phyloP scores from a whole-genome alignment of 2,888 invertebrate species.

The Argyresthia albistria region DNA sequence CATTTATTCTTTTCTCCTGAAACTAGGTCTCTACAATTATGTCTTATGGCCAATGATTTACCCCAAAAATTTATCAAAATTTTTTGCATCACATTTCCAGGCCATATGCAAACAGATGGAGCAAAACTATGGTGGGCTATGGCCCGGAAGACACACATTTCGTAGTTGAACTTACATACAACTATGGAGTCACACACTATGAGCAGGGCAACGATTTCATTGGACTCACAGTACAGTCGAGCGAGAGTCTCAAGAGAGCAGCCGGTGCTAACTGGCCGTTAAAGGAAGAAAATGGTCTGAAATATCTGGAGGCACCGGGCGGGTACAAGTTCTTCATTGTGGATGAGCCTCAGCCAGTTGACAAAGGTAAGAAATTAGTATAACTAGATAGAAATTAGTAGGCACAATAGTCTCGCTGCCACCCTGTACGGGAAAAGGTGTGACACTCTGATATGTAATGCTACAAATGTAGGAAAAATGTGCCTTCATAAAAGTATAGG shows the following conservation, averaged over 20 bases:
- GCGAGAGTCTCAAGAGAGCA: constrained; percentile 82
- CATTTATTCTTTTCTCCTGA: too few species aligned
- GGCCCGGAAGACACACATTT: constrained; percentile 96
- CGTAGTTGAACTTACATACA: constrained; percentile 97
- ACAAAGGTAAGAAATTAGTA: constrained; percentile 67
- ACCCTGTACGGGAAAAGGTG: too few species aligned
- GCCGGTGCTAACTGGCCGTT: constrained; percentile 81
- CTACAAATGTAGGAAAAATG: too few species aligned
- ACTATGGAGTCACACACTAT: constrained; percentile 93
- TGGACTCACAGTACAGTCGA: constrained; percentile 87
- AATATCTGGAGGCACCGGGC: constrained; percentile 87
- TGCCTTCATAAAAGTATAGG: too few species aligned
- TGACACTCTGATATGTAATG: too few species aligned
- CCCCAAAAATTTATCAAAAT: neutral
- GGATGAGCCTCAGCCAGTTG: constrained; percentile 77
- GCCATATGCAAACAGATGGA: constrained; percentile 98
- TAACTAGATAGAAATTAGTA: neutral
- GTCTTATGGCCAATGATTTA: neutral
- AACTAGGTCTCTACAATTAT: too few species aligned
- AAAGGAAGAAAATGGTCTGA: constrained; percentile 71
- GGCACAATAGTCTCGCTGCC: too few species aligned
- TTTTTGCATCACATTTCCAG: constrained; percentile 57
- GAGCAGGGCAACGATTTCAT: constrained; percentile 93
- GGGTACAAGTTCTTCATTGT: constrained; percentile 91
- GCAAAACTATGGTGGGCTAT: constrained; percentile 99